Base-by-base conservation (phyloP, 2,113 vertebrate genomes). In the Pterocles gutturalis region DNA sequence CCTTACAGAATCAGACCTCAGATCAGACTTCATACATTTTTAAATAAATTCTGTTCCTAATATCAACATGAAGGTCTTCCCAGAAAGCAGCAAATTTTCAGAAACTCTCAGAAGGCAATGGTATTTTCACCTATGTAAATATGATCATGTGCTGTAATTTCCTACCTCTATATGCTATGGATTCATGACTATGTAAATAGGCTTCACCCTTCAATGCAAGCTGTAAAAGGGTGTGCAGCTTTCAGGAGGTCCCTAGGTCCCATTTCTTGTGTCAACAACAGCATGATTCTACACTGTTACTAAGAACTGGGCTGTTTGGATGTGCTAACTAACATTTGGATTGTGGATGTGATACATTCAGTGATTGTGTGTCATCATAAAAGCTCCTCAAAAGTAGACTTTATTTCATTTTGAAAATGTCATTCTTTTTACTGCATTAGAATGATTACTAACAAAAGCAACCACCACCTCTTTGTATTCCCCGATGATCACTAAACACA, bases 381-480 rank as follows among this genome's bases (percentile, higher is more conserved):
- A 75, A 60, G 19, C 26, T 70, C 20, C 33, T 78, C 33, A 58
- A 43, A 58, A 62, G 19, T 9, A 69, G n/a, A n/a, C 70, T 73
- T 49, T n/a, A 46, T 58, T 48, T 65, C 1, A 16, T 38, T 75
- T 83, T 82, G 11, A 64, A 85, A 90, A 45, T n/a, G 16, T 33
- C 0, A 25, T 49, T 73, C 9, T 60, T 92, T 80, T 72, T 65
- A 65, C 10, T 45, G 17, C 7, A 60, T 84, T 61, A 36, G 5
- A 54, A 51, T 36, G 19, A 54, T 51, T 4, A 15, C 8, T 66
- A 28, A 17, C 9, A 10, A 81, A 83, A 75, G 8, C 21, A 62
- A 62, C 4, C 1, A 49, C 1, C 1, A 26, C 4, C 5, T 61
- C 13, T 11, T 25, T 19, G 8, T 29, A 41, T 57, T 60, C 34